A percentile compares a stretch with the other conserved stretches of the same genome.
These are phyloP conservation scores for Agrotis ipsilon DNA, from an alignment of 2,888 invertebrate species.

Conservation along the genomic window DNA sequence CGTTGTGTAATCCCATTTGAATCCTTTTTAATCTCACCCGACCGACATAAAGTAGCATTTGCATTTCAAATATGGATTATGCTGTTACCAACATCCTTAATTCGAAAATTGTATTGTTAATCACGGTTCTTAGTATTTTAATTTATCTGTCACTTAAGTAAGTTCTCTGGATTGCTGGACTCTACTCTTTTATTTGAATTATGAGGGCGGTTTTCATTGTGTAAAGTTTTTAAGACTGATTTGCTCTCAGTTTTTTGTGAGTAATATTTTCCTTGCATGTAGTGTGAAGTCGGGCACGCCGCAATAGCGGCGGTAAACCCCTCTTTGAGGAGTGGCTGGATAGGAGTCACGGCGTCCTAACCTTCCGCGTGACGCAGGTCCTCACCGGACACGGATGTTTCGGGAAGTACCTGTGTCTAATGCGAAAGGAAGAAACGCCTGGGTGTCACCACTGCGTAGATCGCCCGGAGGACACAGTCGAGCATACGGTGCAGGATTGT, in stretches of 20 bases:
- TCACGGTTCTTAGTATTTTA: constrained; percentile 44
- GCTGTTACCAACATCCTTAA: constrained; percentile 60
- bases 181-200: background rate
- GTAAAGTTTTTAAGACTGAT: background rate
- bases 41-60: constrained; percentile 65
- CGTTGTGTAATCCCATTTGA: constrained; percentile 68
- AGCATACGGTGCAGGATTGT: too few relatives aligned
- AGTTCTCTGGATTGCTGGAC: background rate
- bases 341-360: too few relatives aligned
- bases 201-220: background rate
- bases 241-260: background rate
- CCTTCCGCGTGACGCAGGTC: too few relatives aligned
- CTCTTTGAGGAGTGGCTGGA: too few relatives aligned
- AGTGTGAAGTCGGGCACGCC: background rate
- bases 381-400: too few relatives aligned
- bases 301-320: too few relatives aligned
- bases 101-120: constrained; percentile 54
- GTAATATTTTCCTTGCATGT: background rate
- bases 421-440: too few relatives aligned
- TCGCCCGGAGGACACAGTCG: too few relatives aligned
- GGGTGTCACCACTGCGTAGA: too few relatives aligned
- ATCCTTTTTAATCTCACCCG: constrained; percentile 74
- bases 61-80: constrained; percentile 71
- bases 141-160: constrained; percentile 27
- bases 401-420: too few relatives aligned